Percentiles rank a stretch among this genome's conserved stretches.
Evolutionary conservation across 2,113 vertebrate genomes (phyloP).

Genomic region (Onychostoma macrolepis): DNA sequence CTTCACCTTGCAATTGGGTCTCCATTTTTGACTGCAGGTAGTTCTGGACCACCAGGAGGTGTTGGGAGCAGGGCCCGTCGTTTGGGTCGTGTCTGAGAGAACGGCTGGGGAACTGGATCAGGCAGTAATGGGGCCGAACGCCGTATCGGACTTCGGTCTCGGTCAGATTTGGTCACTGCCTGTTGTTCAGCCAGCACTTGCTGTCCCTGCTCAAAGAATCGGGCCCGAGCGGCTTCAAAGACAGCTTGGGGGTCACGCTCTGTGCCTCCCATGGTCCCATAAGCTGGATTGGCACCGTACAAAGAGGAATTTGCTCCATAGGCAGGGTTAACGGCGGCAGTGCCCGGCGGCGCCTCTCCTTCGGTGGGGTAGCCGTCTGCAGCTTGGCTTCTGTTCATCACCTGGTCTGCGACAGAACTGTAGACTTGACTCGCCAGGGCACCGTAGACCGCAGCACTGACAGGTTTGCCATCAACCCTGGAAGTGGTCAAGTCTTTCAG

Average conservation of each 20-base stretch:
- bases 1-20: conserved; percentile 77
- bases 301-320: conserved; percentile 58
- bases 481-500: conserved; percentile 76
- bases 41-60: conserved; percentile 75
- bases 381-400: conserved; percentile 68
- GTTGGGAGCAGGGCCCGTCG: conserved; percentile 78
- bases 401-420: conserved; percentile 79
- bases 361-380: conserved; percentile 69
- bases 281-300: conserved; percentile 60
- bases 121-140: conserved; percentile 75
- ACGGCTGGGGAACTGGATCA: conserved; percentile 74
- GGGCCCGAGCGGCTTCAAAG: conserved; percentile 79
- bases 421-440: conserved; percentile 85
- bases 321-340: conserved; percentile 64
- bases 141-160: conserved; percentile 78
- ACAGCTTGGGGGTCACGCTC: conserved; percentile 70
- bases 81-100: conserved; percentile 71
- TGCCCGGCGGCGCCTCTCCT: conserved; percentile 65
- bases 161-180: conserved; percentile 70
- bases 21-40: conserved; percentile 67
- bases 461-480: conserved; percentile 73
- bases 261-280: conserved; percentile 43
- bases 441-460: conserved; percentile 80
- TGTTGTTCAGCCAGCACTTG: conserved; percentile 82
- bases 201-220: conserved; percentile 81